Percentiles rank a stretch among this genome's conserved stretches.
These are phyloP conservation scores for Cervus canadensis DNA, from an alignment of 2,113 vertebrate species.

Conservation along the genomic window DNA sequence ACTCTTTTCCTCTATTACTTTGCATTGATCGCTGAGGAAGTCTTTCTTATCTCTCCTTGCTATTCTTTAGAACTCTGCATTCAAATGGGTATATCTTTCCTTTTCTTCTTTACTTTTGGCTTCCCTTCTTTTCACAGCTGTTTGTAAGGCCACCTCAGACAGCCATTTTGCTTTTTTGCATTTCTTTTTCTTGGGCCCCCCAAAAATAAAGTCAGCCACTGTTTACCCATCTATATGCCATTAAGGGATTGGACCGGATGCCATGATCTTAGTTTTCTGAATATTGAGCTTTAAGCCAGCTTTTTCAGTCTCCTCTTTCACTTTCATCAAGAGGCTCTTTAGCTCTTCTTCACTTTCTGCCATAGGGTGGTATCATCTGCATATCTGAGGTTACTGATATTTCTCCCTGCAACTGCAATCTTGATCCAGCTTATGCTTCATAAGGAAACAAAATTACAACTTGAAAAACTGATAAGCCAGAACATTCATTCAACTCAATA, in stretches of 20 bases:
- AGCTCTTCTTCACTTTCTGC: background rate
- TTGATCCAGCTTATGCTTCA: background rate
- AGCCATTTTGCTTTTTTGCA: background rate
- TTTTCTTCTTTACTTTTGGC: background rate
- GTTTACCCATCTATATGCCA: background rate
- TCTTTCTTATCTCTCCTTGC: background rate
- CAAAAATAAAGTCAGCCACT: background rate
- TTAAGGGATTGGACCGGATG: background rate
- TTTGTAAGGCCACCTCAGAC: background rate
- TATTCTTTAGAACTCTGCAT: background rate
- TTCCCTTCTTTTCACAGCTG: background rate
- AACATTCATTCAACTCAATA: background rate
- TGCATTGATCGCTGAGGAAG: background rate
- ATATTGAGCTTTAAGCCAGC: background rate
- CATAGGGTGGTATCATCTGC: background rate
- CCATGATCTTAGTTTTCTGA: background rate
- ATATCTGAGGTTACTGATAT: background rate
- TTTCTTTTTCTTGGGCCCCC: background rate
- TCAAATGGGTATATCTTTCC: background rate
- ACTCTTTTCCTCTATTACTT: background rate
- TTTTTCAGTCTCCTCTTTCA: background rate
- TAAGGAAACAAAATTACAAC: constrained; percentile 62
- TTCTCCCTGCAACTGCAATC: background rate
- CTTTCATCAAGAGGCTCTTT: background rate
- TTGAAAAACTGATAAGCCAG: constrained; percentile 30